Conservation (phyloP, 2,113 vertebrate species). For the Phocoena phocoena region DNA sequence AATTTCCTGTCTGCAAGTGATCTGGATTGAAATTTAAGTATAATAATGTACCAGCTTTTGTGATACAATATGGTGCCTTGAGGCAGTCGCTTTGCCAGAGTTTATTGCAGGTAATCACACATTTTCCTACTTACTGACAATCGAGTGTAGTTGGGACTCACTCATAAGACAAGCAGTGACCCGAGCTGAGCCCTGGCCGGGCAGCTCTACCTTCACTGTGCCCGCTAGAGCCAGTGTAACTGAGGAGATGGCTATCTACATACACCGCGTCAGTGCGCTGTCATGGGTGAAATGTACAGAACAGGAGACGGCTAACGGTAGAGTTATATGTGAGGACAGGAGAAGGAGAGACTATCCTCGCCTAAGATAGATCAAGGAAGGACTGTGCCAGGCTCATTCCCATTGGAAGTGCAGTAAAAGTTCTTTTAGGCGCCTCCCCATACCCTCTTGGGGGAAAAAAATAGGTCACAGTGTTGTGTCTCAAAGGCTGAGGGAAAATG, state of each 20-base stretch:
- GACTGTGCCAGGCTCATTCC: background rate
- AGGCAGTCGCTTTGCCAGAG: background rate
- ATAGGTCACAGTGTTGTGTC: too few relatives aligned
- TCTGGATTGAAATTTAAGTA: background rate
- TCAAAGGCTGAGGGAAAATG: background rate
- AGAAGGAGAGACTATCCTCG: background rate
- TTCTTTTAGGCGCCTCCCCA: background rate
- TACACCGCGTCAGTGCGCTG: rapidly evolving
- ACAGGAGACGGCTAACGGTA: background rate
- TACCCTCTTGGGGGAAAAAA: background rate
- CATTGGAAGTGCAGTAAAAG: background rate
- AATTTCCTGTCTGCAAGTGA: background rate
- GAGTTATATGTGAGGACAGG: background rate
- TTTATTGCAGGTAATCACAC: background rate
- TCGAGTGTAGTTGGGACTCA: background rate
- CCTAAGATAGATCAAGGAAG: background rate
- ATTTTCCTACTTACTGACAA: background rate
- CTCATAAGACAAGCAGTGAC: background rate
- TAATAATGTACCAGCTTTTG: background rate
- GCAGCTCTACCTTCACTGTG: background rate
- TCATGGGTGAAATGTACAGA: background rate
- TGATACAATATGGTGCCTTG: rapidly evolving
- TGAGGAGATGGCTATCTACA: background rate
- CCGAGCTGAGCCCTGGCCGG: too few relatives aligned
- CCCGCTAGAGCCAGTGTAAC: background rate